Evolutionary conservation across 2,113 vertebrate genomes (phyloP).

Genomic region (Paracanthobrama guichenoti): DNA sequence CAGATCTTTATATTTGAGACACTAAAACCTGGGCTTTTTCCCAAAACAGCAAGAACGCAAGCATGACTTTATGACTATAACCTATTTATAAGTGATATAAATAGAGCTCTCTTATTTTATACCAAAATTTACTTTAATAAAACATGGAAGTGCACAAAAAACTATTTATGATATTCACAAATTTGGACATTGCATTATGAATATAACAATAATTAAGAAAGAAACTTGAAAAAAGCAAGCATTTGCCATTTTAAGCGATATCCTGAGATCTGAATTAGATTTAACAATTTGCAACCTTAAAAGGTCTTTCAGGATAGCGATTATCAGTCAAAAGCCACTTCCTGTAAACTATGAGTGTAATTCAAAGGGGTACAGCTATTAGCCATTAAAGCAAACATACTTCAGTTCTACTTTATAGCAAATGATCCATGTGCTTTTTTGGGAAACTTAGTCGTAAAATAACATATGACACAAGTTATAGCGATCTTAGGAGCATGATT

Average conservation of each 20-base stretch:
- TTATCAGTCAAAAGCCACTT: neutral
- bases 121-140: neutral
- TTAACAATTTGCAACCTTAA: conserved; percentile 1
- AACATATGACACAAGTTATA: conserved; percentile 34
- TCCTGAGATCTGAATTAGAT: neutral
- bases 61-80: neutral
- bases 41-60: neutral
- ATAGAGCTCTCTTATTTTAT: neutral
- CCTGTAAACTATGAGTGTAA: neutral
- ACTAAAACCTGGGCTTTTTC: neutral
- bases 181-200: neutral
- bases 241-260: neutral
- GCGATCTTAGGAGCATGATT: conserved; percentile 18
- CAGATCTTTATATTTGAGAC: neutral
- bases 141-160: neutral
- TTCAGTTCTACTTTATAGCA: conserved; percentile 14
- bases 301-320: neutral
- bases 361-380: conserved; percentile 11
- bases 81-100: neutral
- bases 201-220: neutral
- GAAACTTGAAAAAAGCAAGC: neutral
- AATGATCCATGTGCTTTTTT: conserved; percentile 29
- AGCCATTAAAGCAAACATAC: conserved; percentile 3
- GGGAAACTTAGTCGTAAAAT: conserved; percentile 24
- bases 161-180: neutral